These are phyloP conservation scores for Phrynosoma blainvillii DNA, from an alignment of 2,113 vertebrate genomes.

Conservation along the genomic window DNA sequence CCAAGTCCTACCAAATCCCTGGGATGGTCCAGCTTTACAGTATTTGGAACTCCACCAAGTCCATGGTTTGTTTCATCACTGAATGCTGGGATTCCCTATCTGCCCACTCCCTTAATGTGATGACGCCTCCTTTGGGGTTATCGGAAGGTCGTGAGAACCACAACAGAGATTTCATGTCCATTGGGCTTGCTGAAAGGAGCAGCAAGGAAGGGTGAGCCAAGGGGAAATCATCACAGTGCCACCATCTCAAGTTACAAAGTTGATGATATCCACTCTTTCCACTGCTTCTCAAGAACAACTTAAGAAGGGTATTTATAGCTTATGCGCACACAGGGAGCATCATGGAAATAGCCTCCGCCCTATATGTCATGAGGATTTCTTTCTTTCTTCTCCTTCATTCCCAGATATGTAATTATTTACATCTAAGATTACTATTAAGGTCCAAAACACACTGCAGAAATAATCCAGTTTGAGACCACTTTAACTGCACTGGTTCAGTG, in stretches of 20 bases:
- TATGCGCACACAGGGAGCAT: constrained; percentile 28
- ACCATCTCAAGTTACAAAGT: constrained; percentile 56
- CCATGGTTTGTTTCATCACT: not conserved
- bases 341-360: constrained; percentile 23
- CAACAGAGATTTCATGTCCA: constrained; percentile 29
- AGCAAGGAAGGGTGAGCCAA: not conserved
- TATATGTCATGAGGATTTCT: not conserved
- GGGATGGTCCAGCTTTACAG: no score
- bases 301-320: constrained; percentile 46
- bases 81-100: constrained; percentile 33
- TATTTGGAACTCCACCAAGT: no score
- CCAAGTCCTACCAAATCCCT: no score
- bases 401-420: not conserved
- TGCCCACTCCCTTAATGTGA: constrained; percentile 23
- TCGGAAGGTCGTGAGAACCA: constrained; percentile 66
- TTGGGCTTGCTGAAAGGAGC: constrained; percentile 39
- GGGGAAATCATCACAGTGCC: constrained; percentile 40
- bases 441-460: no score
- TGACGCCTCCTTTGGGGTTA: constrained; percentile 58
- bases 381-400: not conserved
- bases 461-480: no score
- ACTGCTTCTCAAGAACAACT: constrained; percentile 23
- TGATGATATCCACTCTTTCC: constrained; percentile 55
- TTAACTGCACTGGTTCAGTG: no score
- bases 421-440: no score